A percentile compares a stretch with the other conserved stretches of the same genome.
phyloP scores from a whole-genome alignment of 2,888 invertebrate genomes.

The Luffia ferchaultella region DNA sequence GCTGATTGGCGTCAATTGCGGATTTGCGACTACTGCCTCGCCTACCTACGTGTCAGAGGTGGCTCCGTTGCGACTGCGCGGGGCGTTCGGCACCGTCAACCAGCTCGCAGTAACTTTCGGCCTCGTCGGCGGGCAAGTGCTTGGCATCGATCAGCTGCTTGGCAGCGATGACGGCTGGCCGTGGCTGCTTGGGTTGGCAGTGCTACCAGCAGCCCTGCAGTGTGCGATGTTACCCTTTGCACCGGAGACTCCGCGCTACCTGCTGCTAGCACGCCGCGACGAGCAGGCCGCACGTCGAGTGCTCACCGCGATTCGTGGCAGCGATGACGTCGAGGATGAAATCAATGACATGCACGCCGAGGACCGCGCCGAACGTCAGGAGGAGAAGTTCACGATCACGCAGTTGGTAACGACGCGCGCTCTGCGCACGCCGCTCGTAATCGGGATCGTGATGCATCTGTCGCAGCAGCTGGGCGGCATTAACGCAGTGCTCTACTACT shows the following conservation, averaged over 20 bases:
- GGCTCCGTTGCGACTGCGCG: conserved; percentile 45
- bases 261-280: conserved; percentile 41
- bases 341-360: conserved; percentile 57
- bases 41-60: conserved; percentile 61
- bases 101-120: conserved; percentile 58
- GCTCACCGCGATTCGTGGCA: conserved; percentile 41
- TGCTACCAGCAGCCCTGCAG: conserved; percentile 46
- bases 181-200: conserved; percentile 48
- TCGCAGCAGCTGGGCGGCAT: conserved; percentile 60
- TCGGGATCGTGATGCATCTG: conserved; percentile 58
- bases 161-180: conserved; percentile 56
- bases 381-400: conserved; percentile 43
- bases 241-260: conserved; percentile 54
- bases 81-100: conserved; percentile 58
- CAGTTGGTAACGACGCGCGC: conserved; percentile 38
- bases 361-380: conserved; percentile 46
- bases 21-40: conserved; percentile 61
- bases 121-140: conserved; percentile 44
- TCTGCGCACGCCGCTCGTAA: conserved; percentile 46
- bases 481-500: conserved; percentile 75
- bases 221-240: conserved; percentile 44
- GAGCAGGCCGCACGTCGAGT: conserved; percentile 44
- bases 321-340: conserved; percentile 45
- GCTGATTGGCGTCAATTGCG: conserved; percentile 78
- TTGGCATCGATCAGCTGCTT: conserved; percentile 53